Conservation (phyloP, 2,797 vertebrate species). For the Peromyscus eremicus region DNA sequence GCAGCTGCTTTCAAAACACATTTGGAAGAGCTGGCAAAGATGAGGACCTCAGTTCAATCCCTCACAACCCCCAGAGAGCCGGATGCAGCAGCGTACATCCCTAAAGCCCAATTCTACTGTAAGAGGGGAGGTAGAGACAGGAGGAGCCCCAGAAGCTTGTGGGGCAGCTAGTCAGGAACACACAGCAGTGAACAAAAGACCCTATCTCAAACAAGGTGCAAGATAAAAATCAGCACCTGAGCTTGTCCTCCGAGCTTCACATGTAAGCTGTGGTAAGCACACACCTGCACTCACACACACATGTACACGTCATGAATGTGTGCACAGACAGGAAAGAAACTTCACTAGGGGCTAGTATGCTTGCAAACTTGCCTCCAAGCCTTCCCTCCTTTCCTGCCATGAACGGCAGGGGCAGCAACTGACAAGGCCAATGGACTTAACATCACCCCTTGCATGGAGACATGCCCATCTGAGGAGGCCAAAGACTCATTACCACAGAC, state of each 20-base stretch:
- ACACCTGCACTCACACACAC: not conserved
- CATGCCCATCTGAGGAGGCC: not conserved
- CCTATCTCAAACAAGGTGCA: not conserved
- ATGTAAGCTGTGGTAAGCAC: not conserved
- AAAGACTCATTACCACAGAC: not conserved
- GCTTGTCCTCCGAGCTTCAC: not conserved
- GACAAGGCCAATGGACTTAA: not conserved
- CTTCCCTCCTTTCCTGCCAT: accelerated
- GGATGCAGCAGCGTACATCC: not conserved
- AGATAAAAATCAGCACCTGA: not conserved
- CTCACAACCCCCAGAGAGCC: not conserved
- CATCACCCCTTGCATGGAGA: not conserved
- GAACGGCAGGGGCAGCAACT: not conserved
- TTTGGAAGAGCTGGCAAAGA: not conserved
- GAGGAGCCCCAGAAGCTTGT: not conserved
- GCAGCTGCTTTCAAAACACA: not conserved
- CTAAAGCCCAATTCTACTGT: not conserved
- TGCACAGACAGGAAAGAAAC: not conserved
- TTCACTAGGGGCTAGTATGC: not conserved
- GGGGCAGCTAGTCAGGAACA: not conserved
- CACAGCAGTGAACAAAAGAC: not conserved
- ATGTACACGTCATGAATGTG: not conserved
- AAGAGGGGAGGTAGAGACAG: not conserved
- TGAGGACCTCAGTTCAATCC: not conserved
- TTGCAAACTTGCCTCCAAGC: not conserved